Evolutionary conservation across 2,888 invertebrate species (phyloP).

Genomic region (Colletes collaris): DNA sequence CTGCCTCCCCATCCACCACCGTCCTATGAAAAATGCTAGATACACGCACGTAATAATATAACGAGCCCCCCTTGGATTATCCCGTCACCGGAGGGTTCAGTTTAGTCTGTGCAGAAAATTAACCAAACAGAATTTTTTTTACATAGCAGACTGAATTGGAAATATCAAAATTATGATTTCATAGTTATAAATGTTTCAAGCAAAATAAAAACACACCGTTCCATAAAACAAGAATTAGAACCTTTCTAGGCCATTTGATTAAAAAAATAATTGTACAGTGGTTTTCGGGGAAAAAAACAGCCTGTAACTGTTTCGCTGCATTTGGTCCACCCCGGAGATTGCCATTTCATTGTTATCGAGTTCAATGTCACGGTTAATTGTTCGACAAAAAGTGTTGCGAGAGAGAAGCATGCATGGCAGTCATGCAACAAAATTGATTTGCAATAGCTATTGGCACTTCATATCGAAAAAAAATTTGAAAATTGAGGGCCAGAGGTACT

Average conservation of each 20-base stretch:
- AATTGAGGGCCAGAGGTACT: not conserved
- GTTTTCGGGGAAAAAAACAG: too few species aligned
- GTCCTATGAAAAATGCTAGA: not conserved
- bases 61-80: not conserved
- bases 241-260: too few species aligned
- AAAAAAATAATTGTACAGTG: too few species aligned
- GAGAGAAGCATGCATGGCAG: not conserved
- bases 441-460: not conserved
- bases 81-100: not conserved
- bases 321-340: too few species aligned
- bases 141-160: too few species aligned
- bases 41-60: not conserved
- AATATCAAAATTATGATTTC: too few species aligned
- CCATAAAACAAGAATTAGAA: too few species aligned
- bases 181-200: too few species aligned
- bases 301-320: too few species aligned
- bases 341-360: not conserved
- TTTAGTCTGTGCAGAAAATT: not conserved
- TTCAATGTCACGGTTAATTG: slow-evolving; percentile 24
- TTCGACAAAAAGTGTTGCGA: not conserved
- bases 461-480: slow-evolving; percentile 1
- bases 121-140: too few species aligned
- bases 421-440: slow-evolving; percentile 7
- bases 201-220: too few species aligned
- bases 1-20: not conserved